Base-by-base conservation (phyloP, 2,113 vertebrate genomes). In the Phalacrocorax carbo region DNA sequence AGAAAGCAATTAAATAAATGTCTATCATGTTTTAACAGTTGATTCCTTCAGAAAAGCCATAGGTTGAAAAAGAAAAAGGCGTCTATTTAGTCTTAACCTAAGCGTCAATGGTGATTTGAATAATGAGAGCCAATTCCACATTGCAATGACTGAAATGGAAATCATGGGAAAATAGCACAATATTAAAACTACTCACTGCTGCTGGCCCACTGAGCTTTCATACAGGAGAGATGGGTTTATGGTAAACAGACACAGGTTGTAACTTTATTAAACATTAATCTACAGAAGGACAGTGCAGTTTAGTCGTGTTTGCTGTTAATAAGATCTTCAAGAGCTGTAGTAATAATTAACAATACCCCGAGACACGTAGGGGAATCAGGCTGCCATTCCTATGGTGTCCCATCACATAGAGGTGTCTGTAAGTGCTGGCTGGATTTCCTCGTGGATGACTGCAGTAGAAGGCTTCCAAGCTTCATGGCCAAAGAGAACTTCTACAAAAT, bases 1-100 rank as follows among this genome's bases (percentile, higher is more conserved):
- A 61, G 68, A 92, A 97, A 91, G 85, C 72, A 84, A 76, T 93
- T 90, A 95, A 97, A 79, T 95, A 81, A 91, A 58, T 78, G 82
- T 95, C 89, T 88, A 3, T 40, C 55, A 68, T 51, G 80, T 94
- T 94, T 95, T 85, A 97, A 87, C 76, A 82, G 83, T 76, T 18
- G 3, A 40, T 88, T 79, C 48, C 42, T 90, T 91, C 82, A 91
- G 71, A 92, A 88, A 75, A 94, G 85, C n/a, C 52, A 36, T 58
- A 85, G 76, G n/a, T 68, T 90, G 75, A 86, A 93, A 7, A 21
- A 73, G 36, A 89, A 77, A 76, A 94, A 76, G 20, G n/a, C 4
- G 10, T 71, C 46, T 91, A 25, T 15, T 82, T 73, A 52, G 66
- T 69, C 84, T 95, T 38, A 71, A 38, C 27, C 55, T 52, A 52